Evolutionary conservation across 1,140 invertebrate species (phyloP), one percentile per base, ranked within the genome.

Genomic region (Drosophila oshimai): DNA sequence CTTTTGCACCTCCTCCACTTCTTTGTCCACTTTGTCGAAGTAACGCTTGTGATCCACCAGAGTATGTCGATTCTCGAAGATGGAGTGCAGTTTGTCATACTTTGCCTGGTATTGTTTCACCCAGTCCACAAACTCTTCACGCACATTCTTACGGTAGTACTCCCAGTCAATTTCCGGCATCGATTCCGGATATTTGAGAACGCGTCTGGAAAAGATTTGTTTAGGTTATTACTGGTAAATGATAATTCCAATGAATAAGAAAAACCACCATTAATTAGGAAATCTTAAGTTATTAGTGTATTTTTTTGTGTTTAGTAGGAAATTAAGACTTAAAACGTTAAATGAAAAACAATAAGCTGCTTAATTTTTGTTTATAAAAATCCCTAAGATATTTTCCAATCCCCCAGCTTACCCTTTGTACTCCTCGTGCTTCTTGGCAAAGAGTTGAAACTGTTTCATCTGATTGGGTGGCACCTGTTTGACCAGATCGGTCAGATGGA

Each of bases 161-260:
- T 61, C 42, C 88, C 88, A 90, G 53, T 90, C 83, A 5, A 90
- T 89, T 0, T 6, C n/a, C 0, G 89, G 89, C 67, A 90, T 4
- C 2, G 61, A 36, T 5, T 49, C 28, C 0, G 88, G 83, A 69
- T 61, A 79, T 10, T 74, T 89, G 4, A 45, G 34, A 22, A 89
- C 39, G 12, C 79, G 80, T 0, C 89, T 89, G 2, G 3, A 0
- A 13, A 13, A 5, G 7, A 26, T 13, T 7, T 20, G 6, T 39
- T 39, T 22, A 22, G n/a, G n/a, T 22, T 22, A 22, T 22, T 18
- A 10, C n/a, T n/a, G n/a, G n/a, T n/a, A n/a, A n/a, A n/a, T n/a
- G n/a, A n/a, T n/a, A n/a, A n/a, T n/a, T n/a, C n/a, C n/a, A n/a
- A n/a, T n/a, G n/a, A n/a, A n/a, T n/a, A n/a, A n/a, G n/a, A n/a